A percentile compares a stretch with the other conserved stretches of the same genome.
These are phyloP conservation scores for Dioctria linearis DNA, from an alignment of 2,888 invertebrate genomes.

Conservation along the genomic window DNA sequence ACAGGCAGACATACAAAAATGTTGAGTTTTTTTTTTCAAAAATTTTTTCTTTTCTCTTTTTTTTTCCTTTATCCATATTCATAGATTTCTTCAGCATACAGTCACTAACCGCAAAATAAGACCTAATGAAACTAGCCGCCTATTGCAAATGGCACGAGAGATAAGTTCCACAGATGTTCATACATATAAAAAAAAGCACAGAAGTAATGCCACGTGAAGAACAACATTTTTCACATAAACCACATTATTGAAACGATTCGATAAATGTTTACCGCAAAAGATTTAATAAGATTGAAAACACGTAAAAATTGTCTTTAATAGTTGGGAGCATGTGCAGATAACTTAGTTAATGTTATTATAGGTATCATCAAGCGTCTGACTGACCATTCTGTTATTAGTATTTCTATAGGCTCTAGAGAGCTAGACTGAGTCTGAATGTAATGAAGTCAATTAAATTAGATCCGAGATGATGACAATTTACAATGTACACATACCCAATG, in stretches of 20 bases:
- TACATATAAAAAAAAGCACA: too few species aligned
- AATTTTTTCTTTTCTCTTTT: not conserved
- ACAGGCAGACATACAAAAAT: not conserved
- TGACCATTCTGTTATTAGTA: too few species aligned
- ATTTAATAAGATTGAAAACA: not conserved
- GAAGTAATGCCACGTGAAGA: not conserved
- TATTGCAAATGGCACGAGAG: not conserved
- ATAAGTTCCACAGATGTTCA: not conserved
- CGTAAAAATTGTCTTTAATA: conserved; percentile 1
- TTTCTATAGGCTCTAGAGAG: too few species aligned
- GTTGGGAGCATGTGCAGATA: not conserved
- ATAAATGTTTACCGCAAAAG: conserved; percentile 7
- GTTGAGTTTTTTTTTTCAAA: not conserved
- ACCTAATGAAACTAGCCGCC: not conserved
- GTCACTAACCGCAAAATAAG: not conserved
- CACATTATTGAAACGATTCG: conserved; percentile 6
- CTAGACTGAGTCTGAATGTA: not conserved
- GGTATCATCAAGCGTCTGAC: not conserved
- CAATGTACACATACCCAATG: too few species aligned
- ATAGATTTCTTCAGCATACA: not conserved
- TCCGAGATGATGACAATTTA: not conserved
- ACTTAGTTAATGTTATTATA: not conserved
- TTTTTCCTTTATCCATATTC: not conserved
- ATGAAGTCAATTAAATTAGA: conserved; percentile 2
- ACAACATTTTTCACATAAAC: conserved; percentile 24